A percentile compares a stretch with the other conserved stretches of the same genome.
Evolutionary conservation across 2,113 vertebrate genomes (phyloP).

Genomic region (Montifringilla adamsi): DNA sequence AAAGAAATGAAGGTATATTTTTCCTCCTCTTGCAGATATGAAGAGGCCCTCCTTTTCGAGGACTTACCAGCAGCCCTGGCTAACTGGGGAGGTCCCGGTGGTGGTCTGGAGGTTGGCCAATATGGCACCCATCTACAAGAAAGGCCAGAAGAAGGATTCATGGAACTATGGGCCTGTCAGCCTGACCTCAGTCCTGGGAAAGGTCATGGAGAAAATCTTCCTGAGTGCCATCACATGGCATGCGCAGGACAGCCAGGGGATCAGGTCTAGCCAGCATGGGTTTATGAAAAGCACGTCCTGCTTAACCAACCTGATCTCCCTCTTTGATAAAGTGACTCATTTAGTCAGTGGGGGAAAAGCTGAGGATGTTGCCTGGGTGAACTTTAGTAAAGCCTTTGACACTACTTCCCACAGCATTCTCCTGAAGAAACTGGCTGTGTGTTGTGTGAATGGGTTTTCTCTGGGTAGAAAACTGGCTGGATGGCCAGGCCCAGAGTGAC

Average conservation of each 20-base stretch:
- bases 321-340: neutral
- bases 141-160: neutral
- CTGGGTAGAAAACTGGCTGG: neutral
- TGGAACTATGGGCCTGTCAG: rapidly evolving
- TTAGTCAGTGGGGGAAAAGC: rapidly evolving
- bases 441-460: neutral
- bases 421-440: neutral
- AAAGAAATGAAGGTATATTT: neutral
- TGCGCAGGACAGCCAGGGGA: neutral
- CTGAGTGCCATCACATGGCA: neutral
- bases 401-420: neutral
- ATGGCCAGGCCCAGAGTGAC: neutral
- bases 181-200: neutral
- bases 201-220: neutral
- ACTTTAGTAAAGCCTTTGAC: neutral
- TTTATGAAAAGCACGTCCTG: neutral
- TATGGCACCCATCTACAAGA: no score
- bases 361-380: neutral
- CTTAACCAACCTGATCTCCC: neutral
- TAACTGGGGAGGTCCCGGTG: rapidly evolving
- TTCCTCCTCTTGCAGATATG: neutral
- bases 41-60: neutral
- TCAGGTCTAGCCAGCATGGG: neutral
- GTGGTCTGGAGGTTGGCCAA: neutral
- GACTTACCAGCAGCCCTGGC: neutral